Evolutionary conservation across 92 coral and sea anemone genomes (phyloP).

Genomic region (Pocillopora grandis): DNA sequence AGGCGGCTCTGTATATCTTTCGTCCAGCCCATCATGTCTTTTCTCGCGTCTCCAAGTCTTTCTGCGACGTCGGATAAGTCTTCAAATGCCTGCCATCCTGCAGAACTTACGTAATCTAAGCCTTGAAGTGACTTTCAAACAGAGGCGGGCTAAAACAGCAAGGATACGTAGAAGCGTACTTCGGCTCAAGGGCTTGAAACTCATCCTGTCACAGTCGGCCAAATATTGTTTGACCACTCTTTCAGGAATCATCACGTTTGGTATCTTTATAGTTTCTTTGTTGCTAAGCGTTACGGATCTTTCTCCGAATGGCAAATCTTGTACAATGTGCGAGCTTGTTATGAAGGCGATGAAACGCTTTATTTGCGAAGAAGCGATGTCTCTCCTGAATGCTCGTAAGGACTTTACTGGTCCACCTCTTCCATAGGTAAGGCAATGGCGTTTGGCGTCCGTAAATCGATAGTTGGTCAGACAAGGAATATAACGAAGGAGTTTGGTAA

Average conservation of each 20-base stretch:
- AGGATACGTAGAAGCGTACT: conserved; percentile 58
- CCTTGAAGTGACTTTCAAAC: conserved; percentile 27
- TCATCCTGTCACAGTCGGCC: conserved; percentile 26
- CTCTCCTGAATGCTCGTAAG: conserved; percentile 37
- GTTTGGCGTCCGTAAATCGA: conserved; percentile 75
- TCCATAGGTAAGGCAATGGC: conserved; percentile 70
- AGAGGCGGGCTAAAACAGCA: conserved; percentile 49
- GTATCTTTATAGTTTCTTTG: conserved; percentile 50
- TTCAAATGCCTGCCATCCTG: conserved; percentile 54
- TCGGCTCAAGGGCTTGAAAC: conserved; percentile 48
- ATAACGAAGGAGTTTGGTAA: conserved; percentile 38
- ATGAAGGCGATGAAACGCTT: conserved; percentile 45
- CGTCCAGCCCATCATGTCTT: conserved; percentile 51
- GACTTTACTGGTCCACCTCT: conserved; percentile 72
- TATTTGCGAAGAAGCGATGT: conserved; percentile 36
- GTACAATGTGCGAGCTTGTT: conserved; percentile 57
- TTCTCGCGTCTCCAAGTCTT: conserved; percentile 48
- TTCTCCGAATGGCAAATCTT: conserved; percentile 57
- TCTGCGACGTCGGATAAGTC: conserved; percentile 40
- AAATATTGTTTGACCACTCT: conserved; percentile 49
- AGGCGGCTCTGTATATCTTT: conserved; percentile 45
- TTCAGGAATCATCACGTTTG: conserved; percentile 55
- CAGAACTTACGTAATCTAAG: conserved; percentile 43
- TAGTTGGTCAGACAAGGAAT: conserved; percentile 77
- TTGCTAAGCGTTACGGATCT: conserved; percentile 39